Evolutionary conservation across 2,113 vertebrate genomes (phyloP).

Genomic region (Motacilla alba): DNA sequence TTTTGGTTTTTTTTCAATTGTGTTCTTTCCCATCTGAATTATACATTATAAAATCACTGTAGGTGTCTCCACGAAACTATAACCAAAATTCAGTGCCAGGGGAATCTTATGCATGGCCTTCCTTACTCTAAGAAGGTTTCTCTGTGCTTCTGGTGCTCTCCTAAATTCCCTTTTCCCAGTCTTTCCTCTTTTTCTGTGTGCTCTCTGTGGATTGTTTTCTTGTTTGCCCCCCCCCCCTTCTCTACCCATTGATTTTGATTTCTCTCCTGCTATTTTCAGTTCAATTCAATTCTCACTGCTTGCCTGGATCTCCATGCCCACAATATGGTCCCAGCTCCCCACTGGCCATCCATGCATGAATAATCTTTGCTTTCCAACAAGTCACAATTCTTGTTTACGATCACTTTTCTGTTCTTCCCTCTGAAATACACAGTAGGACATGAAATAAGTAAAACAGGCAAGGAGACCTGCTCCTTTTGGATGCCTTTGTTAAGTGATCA

Average conservation of each 20-base stretch:
- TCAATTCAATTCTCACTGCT: not conserved
- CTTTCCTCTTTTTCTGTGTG: not conserved
- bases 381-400: not conserved
- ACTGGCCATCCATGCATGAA: not conserved
- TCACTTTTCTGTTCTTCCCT: not conserved
- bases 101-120: not conserved
- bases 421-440: not conserved
- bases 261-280: not conserved
- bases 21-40: not conserved
- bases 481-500: no score
- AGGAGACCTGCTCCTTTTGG: no score
- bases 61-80: not conserved
- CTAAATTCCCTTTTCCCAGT: not conserved
- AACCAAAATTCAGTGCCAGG: not conserved
- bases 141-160: not conserved
- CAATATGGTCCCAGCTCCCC: rapidly evolving
- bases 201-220: not conserved
- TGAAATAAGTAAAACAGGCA: no score
- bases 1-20: not conserved
- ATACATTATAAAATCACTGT: not conserved
- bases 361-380: not conserved
- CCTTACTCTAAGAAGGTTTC: not conserved
- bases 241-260: not conserved
- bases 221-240: not conserved
- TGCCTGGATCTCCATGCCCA: not conserved